Percentiles rank a stretch among this genome's conserved stretches.
Conservation (phyloP, 92 coral and sea anemone species). For the Desmophyllum pertusum region DNA sequence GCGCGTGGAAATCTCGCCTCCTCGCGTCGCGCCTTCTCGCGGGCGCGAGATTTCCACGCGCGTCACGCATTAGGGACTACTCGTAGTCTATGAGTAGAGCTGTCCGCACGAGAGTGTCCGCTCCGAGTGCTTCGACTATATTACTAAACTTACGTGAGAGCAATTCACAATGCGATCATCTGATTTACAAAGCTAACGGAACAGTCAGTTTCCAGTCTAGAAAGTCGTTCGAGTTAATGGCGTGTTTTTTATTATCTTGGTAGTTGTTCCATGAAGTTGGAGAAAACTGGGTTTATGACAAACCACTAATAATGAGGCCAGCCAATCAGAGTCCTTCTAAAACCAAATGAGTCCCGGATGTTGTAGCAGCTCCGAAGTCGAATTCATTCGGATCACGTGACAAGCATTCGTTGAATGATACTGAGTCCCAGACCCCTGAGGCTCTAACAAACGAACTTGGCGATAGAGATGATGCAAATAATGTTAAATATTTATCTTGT, state of each 20-base stretch:
- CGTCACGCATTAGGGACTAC: background rate
- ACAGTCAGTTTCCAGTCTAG: background rate
- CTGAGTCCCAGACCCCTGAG: background rate
- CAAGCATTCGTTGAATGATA: background rate
- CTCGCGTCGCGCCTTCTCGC: no score
- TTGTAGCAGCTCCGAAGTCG: background rate
- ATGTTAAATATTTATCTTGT: background rate
- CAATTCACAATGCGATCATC: background rate
- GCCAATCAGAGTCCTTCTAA: constrained; percentile 17
- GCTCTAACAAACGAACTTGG: background rate
- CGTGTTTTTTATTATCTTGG: constrained; percentile 5
- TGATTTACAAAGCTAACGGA: background rate
- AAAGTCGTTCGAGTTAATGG: background rate
- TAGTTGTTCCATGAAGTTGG: constrained; percentile 91
- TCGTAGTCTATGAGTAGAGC: no score
- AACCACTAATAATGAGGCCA: constrained; percentile 67
- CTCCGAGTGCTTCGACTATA: no score
- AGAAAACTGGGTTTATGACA: constrained; percentile 94
- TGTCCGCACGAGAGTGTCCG: no score
- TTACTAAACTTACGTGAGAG: no score
- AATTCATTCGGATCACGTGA: background rate
- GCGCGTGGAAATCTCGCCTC: no score
- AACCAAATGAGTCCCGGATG: constrained; percentile 20
- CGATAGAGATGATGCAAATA: background rate
- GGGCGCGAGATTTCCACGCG: no score